A percentile compares a stretch with the other conserved stretches of the same genome.
Evolutionary conservation across 2,797 vertebrate species (phyloP).

Genomic region (Cyclopterus lumpus): DNA sequence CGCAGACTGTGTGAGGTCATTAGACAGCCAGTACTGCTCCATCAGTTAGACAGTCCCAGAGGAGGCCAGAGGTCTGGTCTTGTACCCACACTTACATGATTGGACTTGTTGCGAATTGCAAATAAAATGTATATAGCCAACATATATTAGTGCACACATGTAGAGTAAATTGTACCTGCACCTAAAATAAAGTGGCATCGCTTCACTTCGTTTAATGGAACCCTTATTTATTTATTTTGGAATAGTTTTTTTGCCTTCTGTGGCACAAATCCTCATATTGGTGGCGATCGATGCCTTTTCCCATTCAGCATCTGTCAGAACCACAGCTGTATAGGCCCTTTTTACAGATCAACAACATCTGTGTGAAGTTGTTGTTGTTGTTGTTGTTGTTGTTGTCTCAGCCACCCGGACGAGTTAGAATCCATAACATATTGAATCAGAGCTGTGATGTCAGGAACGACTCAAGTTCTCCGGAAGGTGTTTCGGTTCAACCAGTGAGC

Average conservation of each 20-base stretch:
- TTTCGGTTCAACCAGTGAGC: neutral
- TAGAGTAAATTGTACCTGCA: neutral
- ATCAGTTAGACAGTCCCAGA: conserved; percentile 47
- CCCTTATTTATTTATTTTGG: neutral
- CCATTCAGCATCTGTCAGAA: neutral
- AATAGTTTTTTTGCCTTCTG: neutral
- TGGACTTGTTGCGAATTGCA: neutral
- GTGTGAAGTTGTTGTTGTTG: neutral
- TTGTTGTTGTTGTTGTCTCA: neutral
- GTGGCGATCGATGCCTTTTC: neutral
- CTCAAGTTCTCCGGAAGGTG: too few species aligned
- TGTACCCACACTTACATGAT: neutral
- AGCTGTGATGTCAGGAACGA: too few species aligned
- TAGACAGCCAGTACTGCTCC: neutral
- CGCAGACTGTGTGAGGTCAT: conserved; percentile 16
- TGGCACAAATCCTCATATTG: neutral
- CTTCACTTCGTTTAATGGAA: neutral
- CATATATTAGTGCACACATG: neutral
- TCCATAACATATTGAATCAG: too few species aligned
- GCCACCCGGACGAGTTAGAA: too few species aligned
- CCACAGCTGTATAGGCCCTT: neutral
- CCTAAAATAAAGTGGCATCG: neutral
- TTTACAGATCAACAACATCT: neutral
- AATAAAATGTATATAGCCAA: neutral
- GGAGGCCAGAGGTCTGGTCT: conserved; percentile 49